These are phyloP conservation scores for Pangasius sanitwongsei DNA, from an alignment of 2,797 vertebrate genomes.

Conservation along the genomic window DNA sequence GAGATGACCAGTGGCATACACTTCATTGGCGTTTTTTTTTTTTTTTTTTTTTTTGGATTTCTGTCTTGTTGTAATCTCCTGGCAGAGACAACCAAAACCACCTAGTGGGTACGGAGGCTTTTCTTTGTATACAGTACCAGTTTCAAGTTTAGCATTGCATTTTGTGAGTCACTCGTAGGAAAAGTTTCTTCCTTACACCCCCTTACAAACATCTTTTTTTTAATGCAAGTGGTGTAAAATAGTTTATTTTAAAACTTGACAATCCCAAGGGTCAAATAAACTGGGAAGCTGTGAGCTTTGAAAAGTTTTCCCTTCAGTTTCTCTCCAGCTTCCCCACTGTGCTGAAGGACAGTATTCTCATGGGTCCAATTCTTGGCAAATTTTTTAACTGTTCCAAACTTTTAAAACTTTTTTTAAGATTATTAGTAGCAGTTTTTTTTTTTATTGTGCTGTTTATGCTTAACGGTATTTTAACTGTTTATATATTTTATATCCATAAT, in stretches of 20 bases:
- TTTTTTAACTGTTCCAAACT: background rate
- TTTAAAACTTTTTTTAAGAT: background rate
- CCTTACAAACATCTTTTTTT: background rate
- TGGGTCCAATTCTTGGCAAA: background rate
- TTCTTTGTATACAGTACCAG: background rate
- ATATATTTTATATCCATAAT: background rate
- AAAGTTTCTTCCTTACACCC: background rate
- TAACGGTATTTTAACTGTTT: background rate
- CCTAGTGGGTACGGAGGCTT: background rate
- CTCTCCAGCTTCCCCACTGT: background rate
- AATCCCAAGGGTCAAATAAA: background rate
- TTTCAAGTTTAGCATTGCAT: background rate
- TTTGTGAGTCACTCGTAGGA: background rate
- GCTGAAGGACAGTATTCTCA: background rate
- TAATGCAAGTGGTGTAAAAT: background rate
- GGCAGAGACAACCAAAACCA: background rate
- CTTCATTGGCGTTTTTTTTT: background rate
- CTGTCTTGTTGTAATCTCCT: background rate
- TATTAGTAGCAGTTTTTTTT: background rate
- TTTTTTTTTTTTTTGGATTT: background rate
- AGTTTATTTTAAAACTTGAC: background rate
- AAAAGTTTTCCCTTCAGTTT: background rate
- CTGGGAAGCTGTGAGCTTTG: background rate
- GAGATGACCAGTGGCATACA: background rate
- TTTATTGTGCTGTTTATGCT: background rate